Evolutionary conservation across 2,797 vertebrate species (phyloP), one percentile per base, ranked within the genome.

Genomic region (Paramormyrops hopkinsi): DNA sequence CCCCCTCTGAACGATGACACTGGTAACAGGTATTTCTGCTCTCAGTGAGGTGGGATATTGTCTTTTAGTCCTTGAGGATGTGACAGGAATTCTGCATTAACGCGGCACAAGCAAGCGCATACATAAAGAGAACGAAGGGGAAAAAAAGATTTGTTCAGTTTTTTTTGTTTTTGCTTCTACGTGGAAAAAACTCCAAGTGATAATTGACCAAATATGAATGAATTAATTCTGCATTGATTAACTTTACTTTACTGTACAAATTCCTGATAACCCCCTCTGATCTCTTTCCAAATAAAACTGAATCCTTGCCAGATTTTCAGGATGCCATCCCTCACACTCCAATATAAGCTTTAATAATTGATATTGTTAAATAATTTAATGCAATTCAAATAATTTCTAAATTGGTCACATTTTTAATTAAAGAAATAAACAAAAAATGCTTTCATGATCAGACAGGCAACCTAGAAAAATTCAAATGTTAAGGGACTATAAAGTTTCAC

Each of bases 1-100:
- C 46, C 22, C 87, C 73, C 48, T 53, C 14, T 88, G 89, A 88
- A 59, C 4, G 46, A 88, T 88, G 79, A 73, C 82, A 50, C 73
- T 54, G 17, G 41, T 37, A 8, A 29, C 53, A 54, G 86, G 54
- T 79, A 19, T 29, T 79, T 22, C 25, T 62, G 53, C 73, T 50
- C 44, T 11, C 87, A 9, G 17, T 12, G 29, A 85, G 56, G 59
- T 56, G 22, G 79, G 33, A 88, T 56, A n/a, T 86, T 88, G 59
- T 79, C 44, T 83, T 44, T 62, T 65, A 85, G 54, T 85, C 54
- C 73, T 37, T 46, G 22, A 5, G 53, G 56, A 86, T 65, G 53
- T 85, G 46, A 53, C 79, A 88, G 59, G 82, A 79, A 46, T 90
- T 82, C 84, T 76, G 65, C 54, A 37, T 82, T 29, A 44, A 51